phyloP scores from a whole-genome alignment of 1,140 invertebrate genomes.

The Drosophila nebulosa region DNA sequence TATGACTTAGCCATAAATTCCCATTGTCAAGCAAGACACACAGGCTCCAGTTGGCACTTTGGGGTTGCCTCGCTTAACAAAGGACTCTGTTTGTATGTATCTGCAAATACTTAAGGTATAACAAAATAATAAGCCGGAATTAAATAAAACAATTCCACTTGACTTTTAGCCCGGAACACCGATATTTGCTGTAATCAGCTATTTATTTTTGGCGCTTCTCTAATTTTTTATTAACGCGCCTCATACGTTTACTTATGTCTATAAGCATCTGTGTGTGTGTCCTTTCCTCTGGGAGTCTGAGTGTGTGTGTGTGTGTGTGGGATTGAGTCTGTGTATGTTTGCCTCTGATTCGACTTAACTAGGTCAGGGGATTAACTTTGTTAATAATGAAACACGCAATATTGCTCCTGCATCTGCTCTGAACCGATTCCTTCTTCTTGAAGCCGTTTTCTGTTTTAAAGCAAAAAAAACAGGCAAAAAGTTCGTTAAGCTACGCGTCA shows the following conservation, averaged over 20 bases:
- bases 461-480: constrained; percentile 16
- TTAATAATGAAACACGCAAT: constrained; percentile 66
- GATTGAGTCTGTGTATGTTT: constrained; percentile 15
- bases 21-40: not conserved
- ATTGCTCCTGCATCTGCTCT: constrained; percentile 52
- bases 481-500: constrained; percentile 34
- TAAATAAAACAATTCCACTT: constrained; percentile 42
- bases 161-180: constrained; percentile 14
- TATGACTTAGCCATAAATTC: not conserved
- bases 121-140: constrained; percentile 29
- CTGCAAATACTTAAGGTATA: constrained; percentile 13
- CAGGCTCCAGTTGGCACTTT: not conserved
- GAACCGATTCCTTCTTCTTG: constrained; percentile 33
- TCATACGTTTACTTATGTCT: constrained; percentile 21
- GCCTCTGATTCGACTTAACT: constrained; percentile 43
- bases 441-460: constrained; percentile 11
- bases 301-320: not conserved
- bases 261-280: constrained; percentile 7
- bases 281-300: not conserved
- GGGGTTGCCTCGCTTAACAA: not conserved
- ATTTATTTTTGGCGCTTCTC: constrained; percentile 39
- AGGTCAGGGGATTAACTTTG: constrained; percentile 64
- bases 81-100: not conserved
- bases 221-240: constrained; percentile 50
- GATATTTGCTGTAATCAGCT: constrained; percentile 43